These are phyloP conservation scores for Onychostoma macrolepis DNA, from an alignment of 2,113 vertebrate genomes.

Conservation along the genomic window DNA sequence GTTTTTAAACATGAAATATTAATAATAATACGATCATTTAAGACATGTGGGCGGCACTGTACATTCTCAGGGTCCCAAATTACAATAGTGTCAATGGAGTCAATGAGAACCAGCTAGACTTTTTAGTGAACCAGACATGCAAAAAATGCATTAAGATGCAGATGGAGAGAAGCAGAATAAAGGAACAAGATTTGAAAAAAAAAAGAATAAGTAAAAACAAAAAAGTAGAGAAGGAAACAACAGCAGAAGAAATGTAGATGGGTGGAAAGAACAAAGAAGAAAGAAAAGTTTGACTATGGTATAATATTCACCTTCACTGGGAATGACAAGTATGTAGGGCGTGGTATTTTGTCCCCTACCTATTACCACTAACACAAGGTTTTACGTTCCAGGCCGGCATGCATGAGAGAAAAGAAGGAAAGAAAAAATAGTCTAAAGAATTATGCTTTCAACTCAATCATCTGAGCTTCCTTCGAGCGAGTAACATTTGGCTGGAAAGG, in stretches of 20 bases:
- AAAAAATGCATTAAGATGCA: conserved; percentile 70
- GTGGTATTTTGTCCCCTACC: conserved; percentile 95
- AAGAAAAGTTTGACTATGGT: conserved; percentile 76
- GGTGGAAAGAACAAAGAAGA: conserved; percentile 58
- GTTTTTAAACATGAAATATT: conserved; percentile 34
- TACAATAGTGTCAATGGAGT: conserved; percentile 47
- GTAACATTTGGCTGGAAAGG: conserved; percentile 69
- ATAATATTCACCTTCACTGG: conserved; percentile 97
- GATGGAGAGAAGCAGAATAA: conserved; percentile 54
- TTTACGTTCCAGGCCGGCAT: conserved; percentile 91
- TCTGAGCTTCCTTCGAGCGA: conserved; percentile 62
- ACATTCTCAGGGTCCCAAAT: conserved; percentile 31
- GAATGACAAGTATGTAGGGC: conserved; percentile 90
- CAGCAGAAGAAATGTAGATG: conserved; percentile 33
- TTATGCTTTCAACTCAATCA: conserved; percentile 66
- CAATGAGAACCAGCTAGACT: conserved; percentile 70
- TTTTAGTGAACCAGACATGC: conserved; percentile 73
- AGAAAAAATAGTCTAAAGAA: conserved; percentile 70
- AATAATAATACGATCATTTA: conserved; percentile 43
- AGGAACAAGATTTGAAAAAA: not conserved
- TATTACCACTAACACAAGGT: conserved; percentile 95
- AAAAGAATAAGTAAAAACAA: not conserved
- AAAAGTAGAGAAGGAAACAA: conserved; percentile 50
- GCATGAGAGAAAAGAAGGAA: conserved; percentile 81
- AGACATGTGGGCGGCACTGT: conserved; percentile 28